A percentile compares a stretch with the other conserved stretches of the same genome.
Conservation (phyloP, 2,888 invertebrate species). For the Hirtodrosophila histrioides region DNA sequence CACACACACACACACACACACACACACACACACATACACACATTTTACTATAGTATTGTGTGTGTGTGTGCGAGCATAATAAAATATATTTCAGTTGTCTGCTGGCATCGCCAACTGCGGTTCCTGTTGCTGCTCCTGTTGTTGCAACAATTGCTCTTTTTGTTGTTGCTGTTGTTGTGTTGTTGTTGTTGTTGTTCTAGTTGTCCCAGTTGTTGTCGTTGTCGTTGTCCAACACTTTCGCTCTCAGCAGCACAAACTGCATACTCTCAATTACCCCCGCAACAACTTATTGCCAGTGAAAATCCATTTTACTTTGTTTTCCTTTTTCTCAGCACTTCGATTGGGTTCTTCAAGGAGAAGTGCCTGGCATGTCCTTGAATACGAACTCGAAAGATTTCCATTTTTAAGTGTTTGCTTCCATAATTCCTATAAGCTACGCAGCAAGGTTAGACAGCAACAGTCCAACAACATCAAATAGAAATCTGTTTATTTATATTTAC, state of each 20-base stretch:
- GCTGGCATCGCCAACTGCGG: slow-evolving; percentile 56
- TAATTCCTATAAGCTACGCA: no score
- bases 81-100: slow-evolving; percentile 75
- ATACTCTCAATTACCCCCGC: slow-evolving; percentile 48
- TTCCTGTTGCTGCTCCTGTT: slow-evolving; percentile 51
- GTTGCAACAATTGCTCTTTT: slow-evolving; percentile 5
- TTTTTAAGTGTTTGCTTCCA: no score
- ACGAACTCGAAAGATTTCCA: no score
- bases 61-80: slow-evolving; percentile 51
- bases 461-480: no score
- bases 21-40: slow-evolving; percentile 45
- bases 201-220: slow-evolving; percentile 7
- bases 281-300: slow-evolving; percentile 20
- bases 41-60: slow-evolving; percentile 10
- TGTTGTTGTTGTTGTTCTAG: slow-evolving; percentile 3
- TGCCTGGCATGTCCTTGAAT: no score
- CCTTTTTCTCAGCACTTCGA: slow-evolving; percentile 3
- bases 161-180: slow-evolving; percentile 4
- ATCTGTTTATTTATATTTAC: no score
- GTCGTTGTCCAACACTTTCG: slow-evolving; percentile 63
- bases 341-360: neutral
- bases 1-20: slow-evolving; percentile 42
- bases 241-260: slow-evolving; percentile 46
- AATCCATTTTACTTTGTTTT: slow-evolving; percentile 1
- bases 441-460: no score